phyloP scores from a whole-genome alignment of 2,113 vertebrate genomes.

The Pterophyllum scalare region DNA sequence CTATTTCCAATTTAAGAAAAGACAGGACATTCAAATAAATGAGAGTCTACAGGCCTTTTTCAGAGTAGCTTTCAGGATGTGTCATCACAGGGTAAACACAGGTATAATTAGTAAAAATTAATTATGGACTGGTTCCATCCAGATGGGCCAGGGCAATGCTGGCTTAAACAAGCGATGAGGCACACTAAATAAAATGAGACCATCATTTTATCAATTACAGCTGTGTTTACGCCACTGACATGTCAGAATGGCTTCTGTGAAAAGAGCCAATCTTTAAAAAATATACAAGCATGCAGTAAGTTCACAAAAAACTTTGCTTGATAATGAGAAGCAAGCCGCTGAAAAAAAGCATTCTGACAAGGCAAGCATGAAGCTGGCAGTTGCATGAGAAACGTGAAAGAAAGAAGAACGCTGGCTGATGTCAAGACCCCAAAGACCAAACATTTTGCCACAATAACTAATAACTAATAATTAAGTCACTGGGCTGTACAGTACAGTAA shows the following conservation, averaged over 20 bases:
- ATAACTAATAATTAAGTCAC: neutral
- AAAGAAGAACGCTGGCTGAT: constrained; percentile 28
- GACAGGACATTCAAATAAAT: constrained; percentile 16
- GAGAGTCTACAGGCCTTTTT: constrained; percentile 7
- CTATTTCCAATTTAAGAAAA: neutral
- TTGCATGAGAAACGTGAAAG: constrained; percentile 47
- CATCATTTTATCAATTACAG: constrained; percentile 1
- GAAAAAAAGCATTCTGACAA: constrained; percentile 49
- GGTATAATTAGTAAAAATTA: constrained; percentile 5
- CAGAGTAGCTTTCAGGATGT: neutral
- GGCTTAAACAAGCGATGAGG: neutral
- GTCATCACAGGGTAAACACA: neutral
- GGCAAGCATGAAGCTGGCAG: constrained; percentile 59
- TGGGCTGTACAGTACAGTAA: neutral
- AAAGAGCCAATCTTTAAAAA: neutral
- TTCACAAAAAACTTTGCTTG: constrained; percentile 72
- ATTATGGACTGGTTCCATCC: neutral
- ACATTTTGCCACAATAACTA: neutral
- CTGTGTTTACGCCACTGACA: neutral
- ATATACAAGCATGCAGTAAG: constrained; percentile 49
- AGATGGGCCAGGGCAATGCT: neutral
- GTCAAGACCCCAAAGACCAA: constrained; percentile 24
- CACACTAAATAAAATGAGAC: neutral
- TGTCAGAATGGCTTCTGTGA: neutral
- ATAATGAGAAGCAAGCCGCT: constrained; percentile 63